A percentile compares a stretch with the other conserved stretches of the same genome.
Evolutionary conservation across 2,797 vertebrate species (phyloP).

Genomic region (Trachops cirrhosus): DNA sequence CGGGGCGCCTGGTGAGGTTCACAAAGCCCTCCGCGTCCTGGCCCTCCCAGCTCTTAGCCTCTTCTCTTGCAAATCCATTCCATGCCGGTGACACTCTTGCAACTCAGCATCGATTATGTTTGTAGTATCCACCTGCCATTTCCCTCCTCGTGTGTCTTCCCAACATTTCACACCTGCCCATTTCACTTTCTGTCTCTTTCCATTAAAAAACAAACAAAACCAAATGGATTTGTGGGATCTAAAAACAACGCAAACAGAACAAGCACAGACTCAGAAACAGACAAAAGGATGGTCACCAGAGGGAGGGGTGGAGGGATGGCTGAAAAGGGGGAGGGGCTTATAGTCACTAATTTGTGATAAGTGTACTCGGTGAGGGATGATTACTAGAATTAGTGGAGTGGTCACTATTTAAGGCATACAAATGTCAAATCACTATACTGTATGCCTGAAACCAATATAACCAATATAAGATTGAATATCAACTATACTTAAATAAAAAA

Average conservation of each 20-base stretch:
- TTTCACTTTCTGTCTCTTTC: background rate
- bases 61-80: background rate
- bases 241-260: background rate
- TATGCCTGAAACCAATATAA: background rate
- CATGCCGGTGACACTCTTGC: background rate
- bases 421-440: background rate
- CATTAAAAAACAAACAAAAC: background rate
- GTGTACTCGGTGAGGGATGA: background rate
- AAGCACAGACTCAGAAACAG: background rate
- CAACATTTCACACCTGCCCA: background rate
- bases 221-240: background rate
- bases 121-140: background rate
- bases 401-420: background rate
- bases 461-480: too few relatives aligned
- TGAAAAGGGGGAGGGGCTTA: too few relatives aligned
- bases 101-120: background rate
- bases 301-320: background rate
- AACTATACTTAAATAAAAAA: background rate
- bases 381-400: background rate
- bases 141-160: background rate
- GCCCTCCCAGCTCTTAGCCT: background rate
- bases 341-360: background rate
- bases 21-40: fast-evolving
- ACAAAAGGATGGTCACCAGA: background rate
- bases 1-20: background rate